Base-by-base conservation (phyloP, 2,113 vertebrate species). In the Amazona guildingii region DNA sequence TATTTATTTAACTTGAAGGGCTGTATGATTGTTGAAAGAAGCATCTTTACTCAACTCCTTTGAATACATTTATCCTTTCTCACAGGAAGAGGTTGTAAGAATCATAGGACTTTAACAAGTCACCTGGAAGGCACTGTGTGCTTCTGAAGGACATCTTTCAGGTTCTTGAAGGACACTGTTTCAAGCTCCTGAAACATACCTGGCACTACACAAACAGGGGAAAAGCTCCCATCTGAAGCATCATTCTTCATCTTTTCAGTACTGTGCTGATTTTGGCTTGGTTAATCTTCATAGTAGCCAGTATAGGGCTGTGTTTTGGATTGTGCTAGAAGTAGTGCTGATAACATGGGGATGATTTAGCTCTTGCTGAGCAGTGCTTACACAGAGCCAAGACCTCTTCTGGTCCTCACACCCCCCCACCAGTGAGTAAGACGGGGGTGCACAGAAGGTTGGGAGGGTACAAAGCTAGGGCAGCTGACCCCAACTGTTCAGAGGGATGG, bases 211-310 rank as follows among this genome's bases (percentile, higher is more conserved):
- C 9, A 80, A 61, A 37, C 1, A 39, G 29, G 6, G 9, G 4
- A 80, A 13, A 28, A 37, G 2, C 14, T 0, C 9, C 6, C 2
- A 59, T 1, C 28, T 46, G 6, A 29, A 70, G 3, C 12, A 74
- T 33, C 46, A 41, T 6, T 75, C 8, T 82, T 74, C 29, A 13
- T 39, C 46, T 51, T 86, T 75, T 61, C 51, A 46, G 10, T 27
- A 49, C 16, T 6, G 3, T 23, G 31, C 55, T n/a, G 33, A 59
- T 59, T 59, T 59, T 59, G 20, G 55, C 33, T n/a, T n/a, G 55
- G 20, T 33, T n/a, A 59, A 59, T 23, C 33, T 59, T 59, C 55
- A n/a, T 15, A n/a, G 55, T n/a, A 59, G 33, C 20, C 19, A n/a
- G 33, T 23, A 59, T 9, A n/a, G 13, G 55, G 33, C 33, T n/a